Base-by-base conservation (phyloP, 2,888 invertebrate genomes). In the Hirtodrosophila trivittata region DNA sequence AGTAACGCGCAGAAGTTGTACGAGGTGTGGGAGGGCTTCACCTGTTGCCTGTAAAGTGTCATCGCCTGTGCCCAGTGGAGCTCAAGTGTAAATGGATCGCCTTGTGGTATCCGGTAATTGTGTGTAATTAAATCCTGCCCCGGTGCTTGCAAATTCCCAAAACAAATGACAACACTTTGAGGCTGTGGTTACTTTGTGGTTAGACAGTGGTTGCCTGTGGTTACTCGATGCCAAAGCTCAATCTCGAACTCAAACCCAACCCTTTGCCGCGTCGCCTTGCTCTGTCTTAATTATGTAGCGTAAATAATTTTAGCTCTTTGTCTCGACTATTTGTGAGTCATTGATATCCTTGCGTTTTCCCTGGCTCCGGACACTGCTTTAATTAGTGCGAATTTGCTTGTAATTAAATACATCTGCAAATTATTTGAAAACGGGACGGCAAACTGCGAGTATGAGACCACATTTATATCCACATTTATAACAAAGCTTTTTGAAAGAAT, bases 121-220 rank as follows among this genome's bases (percentile, higher is more conserved):
- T 88, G 87, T 90, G 88, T 89, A 90, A 90, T 90, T 90, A 90
- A 89, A 90, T 87, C 87, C 81, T 64, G 60, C 59, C 57, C 54
- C 46, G 63, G 43, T 55, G 54, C 59, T 66, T 58, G 45, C 51
- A 54, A 58, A 55, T 47, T 52, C 47, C 43, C 38, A 62, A 66
- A 67, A 64, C 73, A 82, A 75, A 87, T 85, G 87, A 83, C 87
- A 85, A 85, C 83, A 85, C 82, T 83, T 85, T 71, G 59, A 33
- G 47, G 21, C 58, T 35, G 52, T 47, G 50, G 38, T 41, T 26
- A 39, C 35, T 43, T 32, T 14, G 49, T 60, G 59, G 45, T 50
- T 65, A 21, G 41, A 47, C 50, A 64, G 56, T 50, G 75, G 75
- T 60, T 75, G 59, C 50, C 59, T 42, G 62, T 50, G 70, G 72